Evolutionary conservation across 2,797 vertebrate genomes (phyloP).

Genomic region (Hemibagrus guttatus): DNA sequence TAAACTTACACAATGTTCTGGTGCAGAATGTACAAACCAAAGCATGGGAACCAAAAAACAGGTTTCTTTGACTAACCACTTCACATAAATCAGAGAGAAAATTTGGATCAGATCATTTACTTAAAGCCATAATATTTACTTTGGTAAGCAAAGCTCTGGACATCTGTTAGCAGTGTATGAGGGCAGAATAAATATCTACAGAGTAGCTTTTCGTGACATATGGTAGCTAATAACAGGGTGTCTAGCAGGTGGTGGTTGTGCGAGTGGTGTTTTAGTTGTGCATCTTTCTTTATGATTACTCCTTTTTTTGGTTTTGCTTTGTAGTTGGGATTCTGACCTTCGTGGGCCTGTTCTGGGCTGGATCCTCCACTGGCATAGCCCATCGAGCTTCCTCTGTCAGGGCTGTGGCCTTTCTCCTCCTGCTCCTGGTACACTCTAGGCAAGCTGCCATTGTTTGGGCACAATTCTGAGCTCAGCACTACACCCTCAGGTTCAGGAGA

Average conservation of each 20-base stretch:
- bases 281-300: neutral
- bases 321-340: conserved; percentile 71
- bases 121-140: conserved; percentile 4
- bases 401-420: conserved; percentile 75
- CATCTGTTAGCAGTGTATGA: neutral
- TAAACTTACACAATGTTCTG: neutral
- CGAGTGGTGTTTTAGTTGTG: neutral
- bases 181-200: conserved; percentile 15
- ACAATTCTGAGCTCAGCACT: conserved; percentile 78
- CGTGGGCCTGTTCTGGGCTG: conserved; percentile 78
- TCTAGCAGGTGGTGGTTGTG: neutral
- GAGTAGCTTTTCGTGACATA: neutral
- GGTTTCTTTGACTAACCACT: neutral
- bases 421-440: conserved; percentile 63
- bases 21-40: neutral
- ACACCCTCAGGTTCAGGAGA: conserved; percentile 75
- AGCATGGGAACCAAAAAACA: neutral
- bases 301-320: neutral
- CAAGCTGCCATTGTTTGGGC: conserved; percentile 60
- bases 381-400: conserved; percentile 88
- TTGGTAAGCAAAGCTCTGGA: conserved; percentile 3
- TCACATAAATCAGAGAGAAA: neutral
- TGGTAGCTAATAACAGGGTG: conserved; percentile 7
- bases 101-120: neutral
- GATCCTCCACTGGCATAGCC: conserved; percentile 87